Base-by-base conservation (phyloP, 2,888 invertebrate species). In the Polietes domitor region DNA sequence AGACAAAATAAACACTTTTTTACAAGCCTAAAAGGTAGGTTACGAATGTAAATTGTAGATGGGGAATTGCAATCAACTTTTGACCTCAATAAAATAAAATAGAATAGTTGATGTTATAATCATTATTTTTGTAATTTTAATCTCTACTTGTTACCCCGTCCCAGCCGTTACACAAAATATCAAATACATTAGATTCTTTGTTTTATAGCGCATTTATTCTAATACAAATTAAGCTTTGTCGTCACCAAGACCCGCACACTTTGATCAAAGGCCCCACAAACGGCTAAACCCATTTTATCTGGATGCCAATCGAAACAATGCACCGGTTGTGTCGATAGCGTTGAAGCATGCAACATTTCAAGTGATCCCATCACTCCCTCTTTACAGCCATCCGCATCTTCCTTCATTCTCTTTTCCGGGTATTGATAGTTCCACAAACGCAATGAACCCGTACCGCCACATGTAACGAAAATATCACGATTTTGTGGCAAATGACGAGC, bases 351-450 rank as follows among this genome's bases (percentile, higher is more conserved):
- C 7, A 98, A 91, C 75, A 96, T 94, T 32, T 94, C 93, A 28
- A 98, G 89, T 41, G 94, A 94, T 0, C 98, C 98, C 1, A 95
- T 92, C 0, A 97, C 95, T 1, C 98, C 98, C 77, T 94, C 92
- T 0, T 94, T 94, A 1, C 94, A 93, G 0, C 96, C 97, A 87
- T 97, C 95, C 0, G 93, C 91, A 88, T 96, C 96, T 0, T 95
- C 94, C 50, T 94, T 94, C 58, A 93, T 94, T 50, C 98, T 93
- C 86, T 95, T 95, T 9, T 94, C 94, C 0, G 98, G 98, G 91
- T 98, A 98, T 83, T 94, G 93, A 96, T 99, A 98, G 93, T 98
- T 97, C 98, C 98, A 99, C n/a, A 99, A 93, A 85, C 96, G 95
- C 19, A 98, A 91, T n/a, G 97, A 96, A 7, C 99, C 99, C 86